These are phyloP conservation scores for Drosophila suzukii DNA, from an alignment of 1,140 invertebrate species.

Conservation along the genomic window DNA sequence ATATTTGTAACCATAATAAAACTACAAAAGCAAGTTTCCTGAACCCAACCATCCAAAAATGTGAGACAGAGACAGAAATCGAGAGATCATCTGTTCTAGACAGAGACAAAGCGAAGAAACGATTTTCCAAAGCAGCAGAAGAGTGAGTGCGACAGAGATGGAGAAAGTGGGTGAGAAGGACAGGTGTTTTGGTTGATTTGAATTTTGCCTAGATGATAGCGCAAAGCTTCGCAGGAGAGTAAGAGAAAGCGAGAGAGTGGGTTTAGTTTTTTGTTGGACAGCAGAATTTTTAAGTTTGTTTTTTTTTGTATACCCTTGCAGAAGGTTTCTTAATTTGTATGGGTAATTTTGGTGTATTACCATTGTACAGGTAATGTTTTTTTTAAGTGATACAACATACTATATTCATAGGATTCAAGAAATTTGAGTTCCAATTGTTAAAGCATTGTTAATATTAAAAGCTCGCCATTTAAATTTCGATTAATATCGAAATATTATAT, in stretches of 20 bases:
- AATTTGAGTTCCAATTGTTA: too few species aligned
- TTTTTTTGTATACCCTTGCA: conserved; percentile 19
- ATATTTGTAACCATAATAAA: neutral
- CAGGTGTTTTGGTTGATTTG: conserved; percentile 11
- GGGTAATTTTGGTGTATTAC: too few species aligned
- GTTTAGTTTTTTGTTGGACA: neutral
- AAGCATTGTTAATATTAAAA: too few species aligned
- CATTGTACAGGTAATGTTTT: too few species aligned
- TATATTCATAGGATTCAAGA: too few species aligned
- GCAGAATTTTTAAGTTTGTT: neutral
- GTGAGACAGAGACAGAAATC: conserved; percentile 1
- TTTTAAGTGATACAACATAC: neutral
- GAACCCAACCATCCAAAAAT: neutral
- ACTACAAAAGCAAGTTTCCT: neutral
- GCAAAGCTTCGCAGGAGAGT: conserved; percentile 19
- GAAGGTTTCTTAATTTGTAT: too few species aligned
- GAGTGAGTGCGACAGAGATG: conserved; percentile 18
- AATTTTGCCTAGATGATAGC: conserved; percentile 4
- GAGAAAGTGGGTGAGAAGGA: conserved; percentile 1
- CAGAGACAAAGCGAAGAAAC: conserved; percentile 2
- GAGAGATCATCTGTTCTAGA: neutral
- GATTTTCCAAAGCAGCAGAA: conserved; percentile 22
- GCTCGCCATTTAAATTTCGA: too few species aligned
- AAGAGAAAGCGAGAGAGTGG: conserved; percentile 14
- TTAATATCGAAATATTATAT: too few species aligned